phyloP scores from a whole-genome alignment of 2,113 vertebrate species.

The Gadus macrocephalus region DNA sequence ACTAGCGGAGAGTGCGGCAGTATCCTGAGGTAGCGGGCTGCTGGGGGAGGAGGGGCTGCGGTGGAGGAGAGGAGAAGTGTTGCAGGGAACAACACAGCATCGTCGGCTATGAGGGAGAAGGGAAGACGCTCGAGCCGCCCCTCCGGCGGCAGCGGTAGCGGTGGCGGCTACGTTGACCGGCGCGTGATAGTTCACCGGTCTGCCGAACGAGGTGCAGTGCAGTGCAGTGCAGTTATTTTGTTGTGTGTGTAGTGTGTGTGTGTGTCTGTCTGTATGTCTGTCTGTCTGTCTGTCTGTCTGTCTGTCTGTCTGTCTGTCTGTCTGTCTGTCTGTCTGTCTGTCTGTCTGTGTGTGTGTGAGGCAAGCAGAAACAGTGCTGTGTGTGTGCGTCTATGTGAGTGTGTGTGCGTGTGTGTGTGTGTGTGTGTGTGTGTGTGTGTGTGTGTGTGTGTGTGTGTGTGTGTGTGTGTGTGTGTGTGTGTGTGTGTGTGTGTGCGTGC shows the following conservation, averaged over 20 bases:
- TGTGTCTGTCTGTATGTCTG: no score
- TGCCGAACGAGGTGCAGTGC: slow-evolving; percentile 69
- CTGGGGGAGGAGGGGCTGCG: slow-evolving; percentile 69
- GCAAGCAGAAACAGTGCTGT: no score
- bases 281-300: no score
- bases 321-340: not conserved
- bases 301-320: no score
- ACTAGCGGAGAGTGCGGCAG: slow-evolving; percentile 58
- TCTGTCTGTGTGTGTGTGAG: no score
- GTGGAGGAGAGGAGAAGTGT: slow-evolving; percentile 50
- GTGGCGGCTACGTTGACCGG: slow-evolving; percentile 59
- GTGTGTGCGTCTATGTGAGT: no score
- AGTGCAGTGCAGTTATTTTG: slow-evolving; percentile 15
- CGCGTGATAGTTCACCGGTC: slow-evolving; percentile 69
- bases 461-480: not conserved
- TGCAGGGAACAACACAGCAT: slow-evolving; percentile 22
- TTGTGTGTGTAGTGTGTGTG: not conserved
- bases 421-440: no score
- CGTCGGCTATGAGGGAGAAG: slow-evolving; percentile 64
- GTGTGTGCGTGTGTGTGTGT: no score
- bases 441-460: no score
- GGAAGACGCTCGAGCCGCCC: slow-evolving; percentile 55
- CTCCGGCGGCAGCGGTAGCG: no score
- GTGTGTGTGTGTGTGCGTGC: no score
- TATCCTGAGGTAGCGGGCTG: slow-evolving; percentile 13